Conservation (phyloP, 2,797 vertebrate genomes). For the Pseudocheirus occidentalis region DNA sequence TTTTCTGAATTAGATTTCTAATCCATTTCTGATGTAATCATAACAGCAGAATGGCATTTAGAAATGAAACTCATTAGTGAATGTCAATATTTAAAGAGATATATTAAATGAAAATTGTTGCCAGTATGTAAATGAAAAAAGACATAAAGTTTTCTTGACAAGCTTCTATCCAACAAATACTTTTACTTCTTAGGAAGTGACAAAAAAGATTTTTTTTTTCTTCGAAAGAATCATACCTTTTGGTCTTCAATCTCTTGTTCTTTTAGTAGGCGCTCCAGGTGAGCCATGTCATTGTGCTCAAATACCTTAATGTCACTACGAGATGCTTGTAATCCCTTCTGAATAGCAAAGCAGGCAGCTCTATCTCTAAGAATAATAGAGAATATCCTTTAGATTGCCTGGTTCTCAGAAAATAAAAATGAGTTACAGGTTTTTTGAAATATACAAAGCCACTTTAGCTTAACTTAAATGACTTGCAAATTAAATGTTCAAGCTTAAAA, state of each 20-base stretch:
- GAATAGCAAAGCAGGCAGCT: slow-evolving; percentile 97
- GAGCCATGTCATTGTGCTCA: slow-evolving; percentile 96
- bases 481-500: background rate
- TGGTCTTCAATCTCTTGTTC: slow-evolving; percentile 97
- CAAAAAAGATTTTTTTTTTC: slow-evolving; percentile 60
- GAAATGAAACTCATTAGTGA: slow-evolving; percentile 5
- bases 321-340: slow-evolving; percentile 97
- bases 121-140: slow-evolving; percentile 43
- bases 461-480: background rate
- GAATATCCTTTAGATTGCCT: slow-evolving; percentile 41
- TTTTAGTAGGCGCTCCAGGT: slow-evolving; percentile 93
- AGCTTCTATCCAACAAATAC: slow-evolving; percentile 59
- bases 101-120: slow-evolving; percentile 11
- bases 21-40: background rate
- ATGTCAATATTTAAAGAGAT: slow-evolving; percentile 38
- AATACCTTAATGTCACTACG: slow-evolving; percentile 97
- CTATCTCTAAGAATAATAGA: slow-evolving; percentile 90
- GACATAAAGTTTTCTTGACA: slow-evolving; percentile 54
- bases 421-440: background rate
- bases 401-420: slow-evolving; percentile 40
- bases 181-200: slow-evolving; percentile 68
- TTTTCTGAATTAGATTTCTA: background rate
- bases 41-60: slow-evolving; percentile 1
- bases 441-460: background rate
- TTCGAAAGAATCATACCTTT: slow-evolving; percentile 88